Evolutionary conservation across 2,113 vertebrate species (phyloP).

Genomic region (Grantiella picta): DNA sequence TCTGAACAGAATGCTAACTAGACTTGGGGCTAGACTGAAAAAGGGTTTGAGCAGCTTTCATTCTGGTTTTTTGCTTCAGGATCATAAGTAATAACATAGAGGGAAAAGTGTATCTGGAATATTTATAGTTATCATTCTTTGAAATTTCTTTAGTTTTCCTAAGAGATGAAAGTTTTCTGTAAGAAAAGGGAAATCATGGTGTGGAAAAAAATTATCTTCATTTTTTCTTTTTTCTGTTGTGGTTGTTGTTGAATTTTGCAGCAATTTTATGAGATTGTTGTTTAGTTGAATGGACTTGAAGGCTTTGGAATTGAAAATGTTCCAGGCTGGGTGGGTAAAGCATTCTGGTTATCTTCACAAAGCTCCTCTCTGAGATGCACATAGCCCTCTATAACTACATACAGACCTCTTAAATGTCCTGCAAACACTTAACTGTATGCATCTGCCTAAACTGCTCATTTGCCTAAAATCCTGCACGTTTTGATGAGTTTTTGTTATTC

Average conservation of each 20-base stretch:
- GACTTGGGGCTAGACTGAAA: not conserved
- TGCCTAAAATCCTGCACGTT: not conserved
- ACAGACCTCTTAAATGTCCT: not conserved
- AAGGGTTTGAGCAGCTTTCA: not conserved
- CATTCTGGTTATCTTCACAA: not conserved
- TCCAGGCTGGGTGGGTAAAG: conserved; percentile 66
- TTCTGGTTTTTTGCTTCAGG: not conserved
- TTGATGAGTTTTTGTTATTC: not conserved
- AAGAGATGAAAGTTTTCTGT: not conserved
- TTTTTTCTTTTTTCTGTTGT: not conserved
- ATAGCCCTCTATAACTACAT: not conserved
- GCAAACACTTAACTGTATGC: not conserved
- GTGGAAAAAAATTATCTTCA: not conserved
- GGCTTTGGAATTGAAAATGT: conserved; percentile 70
- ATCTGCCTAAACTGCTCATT: not conserved
- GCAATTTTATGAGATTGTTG: conserved; percentile 71
- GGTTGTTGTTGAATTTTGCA: conserved; percentile 7
- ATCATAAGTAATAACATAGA: not conserved
- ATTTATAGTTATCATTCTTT: not conserved
- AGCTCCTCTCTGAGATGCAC: not conserved
- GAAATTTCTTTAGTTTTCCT: not conserved
- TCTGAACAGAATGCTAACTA: conserved; percentile 59
- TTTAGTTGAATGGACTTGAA: conserved; percentile 68
- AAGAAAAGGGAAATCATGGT: not conserved
- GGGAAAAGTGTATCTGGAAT: not conserved